phyloP scores from a whole-genome alignment of 2,797 vertebrate species.

The Enoplosus armatus region DNA sequence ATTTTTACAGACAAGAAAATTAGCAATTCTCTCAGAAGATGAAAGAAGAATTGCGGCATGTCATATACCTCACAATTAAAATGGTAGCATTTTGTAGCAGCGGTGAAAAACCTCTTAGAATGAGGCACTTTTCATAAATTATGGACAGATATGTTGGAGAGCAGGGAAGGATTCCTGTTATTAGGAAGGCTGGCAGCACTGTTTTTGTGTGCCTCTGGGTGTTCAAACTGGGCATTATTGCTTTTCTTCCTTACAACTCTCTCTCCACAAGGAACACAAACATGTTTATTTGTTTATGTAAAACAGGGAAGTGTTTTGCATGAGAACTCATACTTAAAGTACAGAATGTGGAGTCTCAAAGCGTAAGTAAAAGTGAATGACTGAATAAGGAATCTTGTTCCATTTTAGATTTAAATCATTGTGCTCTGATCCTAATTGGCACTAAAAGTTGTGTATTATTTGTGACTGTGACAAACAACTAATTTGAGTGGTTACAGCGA shows the following conservation, averaged over 20 bases:
- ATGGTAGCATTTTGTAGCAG: background rate
- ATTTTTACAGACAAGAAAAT: slow-evolving; percentile 5
- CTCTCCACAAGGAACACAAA: background rate
- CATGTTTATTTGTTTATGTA: slow-evolving; percentile 1
- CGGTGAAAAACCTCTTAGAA: slow-evolving; percentile 29
- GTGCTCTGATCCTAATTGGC: background rate
- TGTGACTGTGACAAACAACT: background rate
- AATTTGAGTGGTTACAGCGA: background rate
- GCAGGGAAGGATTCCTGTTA: slow-evolving; percentile 26
- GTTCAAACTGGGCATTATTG: slow-evolving; percentile 1
- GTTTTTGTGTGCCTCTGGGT: slow-evolving; percentile 6
- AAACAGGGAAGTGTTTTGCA: background rate
- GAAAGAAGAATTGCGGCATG: slow-evolving; percentile 3
- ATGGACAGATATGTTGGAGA: slow-evolving; percentile 17
- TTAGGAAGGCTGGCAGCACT: slow-evolving; percentile 14
- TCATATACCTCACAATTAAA: slow-evolving; percentile 19
- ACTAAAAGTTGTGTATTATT: background rate
- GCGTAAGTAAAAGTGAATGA: background rate
- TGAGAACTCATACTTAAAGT: background rate
- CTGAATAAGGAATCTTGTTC: background rate
- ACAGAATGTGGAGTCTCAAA: background rate
- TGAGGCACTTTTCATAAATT: slow-evolving; percentile 33
- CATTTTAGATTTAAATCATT: background rate
- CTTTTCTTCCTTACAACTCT: slow-evolving; percentile 2
- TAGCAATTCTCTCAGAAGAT: background rate